Percentiles rank a stretch among this genome's conserved stretches.
These are phyloP conservation scores for Hybognathus amarus DNA, from an alignment of 2,797 vertebrate genomes.

Conservation along the genomic window DNA sequence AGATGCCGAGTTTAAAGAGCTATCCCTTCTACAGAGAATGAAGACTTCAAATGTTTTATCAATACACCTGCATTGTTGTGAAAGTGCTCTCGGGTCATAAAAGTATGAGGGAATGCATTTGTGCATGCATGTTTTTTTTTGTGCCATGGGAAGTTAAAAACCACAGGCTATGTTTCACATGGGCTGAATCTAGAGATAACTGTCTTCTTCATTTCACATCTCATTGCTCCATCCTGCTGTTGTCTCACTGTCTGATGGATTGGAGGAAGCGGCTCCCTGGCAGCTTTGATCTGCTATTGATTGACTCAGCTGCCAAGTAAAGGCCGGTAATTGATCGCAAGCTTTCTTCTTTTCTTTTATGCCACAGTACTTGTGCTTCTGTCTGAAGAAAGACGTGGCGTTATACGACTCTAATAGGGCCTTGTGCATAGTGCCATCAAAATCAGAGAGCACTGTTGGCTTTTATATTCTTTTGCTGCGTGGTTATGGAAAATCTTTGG, in stretches of 20 bases:
- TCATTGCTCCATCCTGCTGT: slow-evolving; percentile 55
- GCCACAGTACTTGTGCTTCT: neutral
- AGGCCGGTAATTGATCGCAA: slow-evolving; percentile 69
- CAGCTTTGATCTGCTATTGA: slow-evolving; percentile 78
- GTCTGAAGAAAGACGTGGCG: neutral
- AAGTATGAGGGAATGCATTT: slow-evolving; percentile 4
- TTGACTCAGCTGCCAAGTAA: slow-evolving; percentile 69
- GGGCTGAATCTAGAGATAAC: slow-evolving; percentile 63
- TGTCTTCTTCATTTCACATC: slow-evolving; percentile 65
- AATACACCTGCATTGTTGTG: slow-evolving; percentile 43
- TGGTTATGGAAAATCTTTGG: neutral
- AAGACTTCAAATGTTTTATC: slow-evolving; percentile 46
- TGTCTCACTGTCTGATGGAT: slow-evolving; percentile 65
- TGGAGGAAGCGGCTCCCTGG: slow-evolving; percentile 63
- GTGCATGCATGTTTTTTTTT: neutral
- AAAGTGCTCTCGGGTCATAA: neutral
- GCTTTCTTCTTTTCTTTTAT: slow-evolving; percentile 9
- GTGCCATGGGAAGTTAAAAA: slow-evolving; percentile 18
- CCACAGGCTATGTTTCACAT: slow-evolving; percentile 31
- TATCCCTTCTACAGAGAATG: slow-evolving; percentile 47
- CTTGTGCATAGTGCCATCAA: neutral
- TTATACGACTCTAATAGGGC: slow-evolving; percentile 11
- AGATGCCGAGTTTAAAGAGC: slow-evolving; percentile 49
- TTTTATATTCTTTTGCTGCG: neutral
- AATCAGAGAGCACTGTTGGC: neutral